Evolutionary conservation across 1,140 invertebrate genomes (phyloP), one percentile per base, ranked within the genome.

Genomic region (Ostrea edulis): DNA sequence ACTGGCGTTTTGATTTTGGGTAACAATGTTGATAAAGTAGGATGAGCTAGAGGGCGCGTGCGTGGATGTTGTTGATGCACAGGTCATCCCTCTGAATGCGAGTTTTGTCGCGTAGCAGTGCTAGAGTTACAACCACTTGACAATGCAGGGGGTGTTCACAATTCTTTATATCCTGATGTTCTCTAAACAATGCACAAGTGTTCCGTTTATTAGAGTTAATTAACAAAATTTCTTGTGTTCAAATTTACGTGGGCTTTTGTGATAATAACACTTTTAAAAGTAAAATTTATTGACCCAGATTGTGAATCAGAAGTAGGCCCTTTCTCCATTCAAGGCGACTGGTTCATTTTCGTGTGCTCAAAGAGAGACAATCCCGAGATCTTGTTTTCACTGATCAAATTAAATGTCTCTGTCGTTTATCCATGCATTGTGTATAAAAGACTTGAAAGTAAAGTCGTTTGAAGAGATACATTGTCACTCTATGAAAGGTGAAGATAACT

Each of bases 141-240:
- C 68, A 77, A 77, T 25, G 68, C 14, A 7, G 68, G 68, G 68
- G 68, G 68, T 77, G 68, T 77, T 77, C 22, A 77, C 25, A 77
- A 77, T 77, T 77, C 68, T 12, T 29, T 35, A 77, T 77, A 77
- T 77, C 68, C 68, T 77, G 29, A 77, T n/a, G 12, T 29, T 77
- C 25, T 29, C 25, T 77, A 77, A 77, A 77, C 68, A 77, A 77
- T 77, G 29, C 25, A 77, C 58, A 77, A 77, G 68, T 77, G 68
- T 29, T 77, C 68, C 68, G 12, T 12, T 35, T 77, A 29, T 71
- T 77, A 29, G 25, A 29, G 9, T 77, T 77, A 77, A 77, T 77
- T 77, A 35, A 77, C 29, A 77, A 14, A 4, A 12, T 77, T 62
- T 8, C 22, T 17, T 77, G 68, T 77, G 25, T 25, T 25, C 14